Base-by-base conservation (phyloP, 1,140 invertebrate genomes). In the Calliphora vicina region DNA sequence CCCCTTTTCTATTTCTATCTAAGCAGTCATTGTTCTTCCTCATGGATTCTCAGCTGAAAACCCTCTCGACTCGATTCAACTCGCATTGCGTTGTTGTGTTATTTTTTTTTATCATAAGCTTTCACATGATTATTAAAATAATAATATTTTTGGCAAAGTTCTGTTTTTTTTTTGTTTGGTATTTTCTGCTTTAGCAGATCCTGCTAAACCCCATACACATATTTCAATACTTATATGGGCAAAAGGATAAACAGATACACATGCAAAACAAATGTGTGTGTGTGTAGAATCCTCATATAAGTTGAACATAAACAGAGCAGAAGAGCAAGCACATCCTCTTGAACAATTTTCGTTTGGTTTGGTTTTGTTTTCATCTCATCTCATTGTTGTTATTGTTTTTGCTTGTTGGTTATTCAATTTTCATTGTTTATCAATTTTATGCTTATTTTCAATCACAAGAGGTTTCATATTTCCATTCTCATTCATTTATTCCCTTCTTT, bases 391-490 rank as follows among this genome's bases (percentile, higher is more conserved):
- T 74, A 26, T 76, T 76, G 73, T 35, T 76, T 57, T 57, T 15
- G n/a, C 15, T 35, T 35, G 17, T 76, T 76, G 27, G 73, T 76
- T 78, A 78, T 78, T 78, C 74, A 78, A 78, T 45, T 88, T 88
- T 87, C 86, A 88, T 88, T 88, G 87, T 88, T 88, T 88, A 88
- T 88, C 86, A 88, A 88, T 88, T 88, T 88, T 87, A 85, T 85
- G 87, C 86, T 85, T 84, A 87, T 87, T 88, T 87, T 88, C 86
- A 83, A 83, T 83, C 74, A 78, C n/a, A 23, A 78, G 74, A 43
- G 74, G 74, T 78, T 26, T 78, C 35, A 78, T 43, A 43, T 78
- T 43, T 2, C 35, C 35, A 78, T 78, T 13, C 45, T 15, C 17
- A 50, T 50, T 50, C 6, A 35, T 35, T 35, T 35, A 35, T 35